These are phyloP conservation scores for Artibeus jamaicensis DNA, from an alignment of 2,797 vertebrate genomes.

Conservation along the genomic window DNA sequence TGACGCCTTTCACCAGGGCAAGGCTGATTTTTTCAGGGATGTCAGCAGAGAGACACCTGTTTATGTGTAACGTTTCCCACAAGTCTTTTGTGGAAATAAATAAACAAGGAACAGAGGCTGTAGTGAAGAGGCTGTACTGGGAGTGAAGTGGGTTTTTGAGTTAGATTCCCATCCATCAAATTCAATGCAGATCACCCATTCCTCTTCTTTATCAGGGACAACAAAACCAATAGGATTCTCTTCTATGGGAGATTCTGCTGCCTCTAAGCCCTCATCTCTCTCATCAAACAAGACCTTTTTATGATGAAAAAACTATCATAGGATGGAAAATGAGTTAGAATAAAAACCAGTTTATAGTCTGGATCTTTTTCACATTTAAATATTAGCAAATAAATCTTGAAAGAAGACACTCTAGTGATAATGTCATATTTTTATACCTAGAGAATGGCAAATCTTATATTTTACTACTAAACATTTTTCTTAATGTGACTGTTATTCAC, in stretches of 20 bases:
- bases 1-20: constrained; percentile 82
- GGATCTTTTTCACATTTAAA: neutral
- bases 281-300: neutral
- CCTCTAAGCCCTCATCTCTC: constrained; percentile 66
- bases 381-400: neutral
- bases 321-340: neutral
- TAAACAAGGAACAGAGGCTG: constrained; percentile 91
- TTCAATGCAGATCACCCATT: constrained; percentile 82
- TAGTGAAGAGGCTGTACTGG: constrained; percentile 81
- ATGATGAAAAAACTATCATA: neutral
- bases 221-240: constrained; percentile 77
- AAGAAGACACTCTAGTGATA: neutral
- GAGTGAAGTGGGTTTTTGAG: constrained; percentile 50
- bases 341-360: neutral
- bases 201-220: constrained; percentile 82
- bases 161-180: neutral
- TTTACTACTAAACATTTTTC: neutral
- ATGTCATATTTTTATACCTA: neutral
- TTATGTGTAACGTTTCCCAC: constrained; percentile 89
- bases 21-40: constrained; percentile 90
- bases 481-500: neutral
- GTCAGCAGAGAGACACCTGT: constrained; percentile 83
- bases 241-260: constrained; percentile 78
- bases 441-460: neutral
- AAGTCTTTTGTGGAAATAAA: constrained; percentile 91